These are phyloP conservation scores for Scaptomyza graminum DNA, from an alignment of 1,140 invertebrate genomes.

Conservation along the genomic window DNA sequence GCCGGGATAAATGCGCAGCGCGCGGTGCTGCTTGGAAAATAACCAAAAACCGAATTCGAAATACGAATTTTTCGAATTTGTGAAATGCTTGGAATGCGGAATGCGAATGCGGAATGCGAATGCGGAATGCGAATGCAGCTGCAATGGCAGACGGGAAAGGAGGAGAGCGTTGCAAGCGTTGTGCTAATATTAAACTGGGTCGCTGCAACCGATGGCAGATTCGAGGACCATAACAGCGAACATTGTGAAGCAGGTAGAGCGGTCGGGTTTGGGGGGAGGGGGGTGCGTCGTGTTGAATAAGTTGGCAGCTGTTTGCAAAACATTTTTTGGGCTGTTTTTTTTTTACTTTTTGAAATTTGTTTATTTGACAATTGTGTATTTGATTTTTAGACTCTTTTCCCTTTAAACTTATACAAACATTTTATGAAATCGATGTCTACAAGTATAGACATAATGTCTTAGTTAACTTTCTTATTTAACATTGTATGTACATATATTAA, in stretches of 20 bases:
- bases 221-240: constrained; percentile 7
- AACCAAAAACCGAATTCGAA: constrained; percentile 17
- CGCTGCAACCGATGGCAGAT: too few relatives aligned
- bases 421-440: too few relatives aligned
- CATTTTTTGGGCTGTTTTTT: constrained; percentile 6
- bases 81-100: constrained; percentile 21
- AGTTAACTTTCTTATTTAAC: too few relatives aligned
- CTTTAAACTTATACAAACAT: constrained; percentile 9
- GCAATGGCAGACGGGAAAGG: not conserved
- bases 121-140: constrained; percentile 3
- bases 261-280: not conserved
- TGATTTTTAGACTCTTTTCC: constrained; percentile 11
- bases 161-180: constrained; percentile 2
- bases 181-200: constrained; percentile 19
- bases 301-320: constrained; percentile 43
- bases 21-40: constrained; percentile 9
- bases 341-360: not conserved
- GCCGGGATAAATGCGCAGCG: constrained; percentile 49
- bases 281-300: constrained; percentile 15
- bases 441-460: too few relatives aligned
- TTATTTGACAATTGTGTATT: constrained; percentile 2
- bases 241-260: not conserved
- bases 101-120: not conserved
- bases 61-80: constrained; percentile 17
- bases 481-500: constrained; percentile 5